Conservation (phyloP, 2,888 invertebrate genomes). For the Calameuta pallipes region DNA sequence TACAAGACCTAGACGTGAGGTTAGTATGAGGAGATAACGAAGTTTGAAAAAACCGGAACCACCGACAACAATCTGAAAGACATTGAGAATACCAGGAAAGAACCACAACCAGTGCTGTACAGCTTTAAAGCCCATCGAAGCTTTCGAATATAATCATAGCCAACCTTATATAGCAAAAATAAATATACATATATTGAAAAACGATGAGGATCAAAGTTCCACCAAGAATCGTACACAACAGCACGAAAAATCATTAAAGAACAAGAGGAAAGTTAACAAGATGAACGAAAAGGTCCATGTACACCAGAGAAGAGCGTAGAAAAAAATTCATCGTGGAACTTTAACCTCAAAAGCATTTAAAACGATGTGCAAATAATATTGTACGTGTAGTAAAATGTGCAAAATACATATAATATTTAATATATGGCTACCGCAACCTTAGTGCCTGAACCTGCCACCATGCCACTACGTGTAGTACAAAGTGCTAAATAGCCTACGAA, state of each 20-base stretch:
- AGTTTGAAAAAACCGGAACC: conserved; percentile 47
- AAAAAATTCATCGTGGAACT: not conserved
- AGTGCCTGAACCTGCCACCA: conserved; percentile 57
- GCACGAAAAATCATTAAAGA: not conserved
- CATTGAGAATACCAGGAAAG: conserved; percentile 45
- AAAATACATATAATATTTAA: not conserved
- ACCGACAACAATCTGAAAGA: conserved; percentile 59
- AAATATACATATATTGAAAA: not conserved
- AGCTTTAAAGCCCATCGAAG: conserved; percentile 61
- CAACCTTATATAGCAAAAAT: conserved; percentile 18
- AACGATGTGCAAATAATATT: not conserved
- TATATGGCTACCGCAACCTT: conserved; percentile 48
- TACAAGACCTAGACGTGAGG: conserved; percentile 38
- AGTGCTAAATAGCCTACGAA: not conserved
- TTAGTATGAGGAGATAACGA: conserved; percentile 37
- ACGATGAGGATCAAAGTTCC: conserved; percentile 7
- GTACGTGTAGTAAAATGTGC: conserved; percentile 4
- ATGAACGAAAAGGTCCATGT: not conserved
- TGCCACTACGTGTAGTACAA: conserved; percentile 53
- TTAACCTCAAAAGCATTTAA: not conserved
- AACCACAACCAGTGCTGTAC: conserved; percentile 62
- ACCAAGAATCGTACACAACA: conserved; percentile 9
- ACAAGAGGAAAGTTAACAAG: not conserved
- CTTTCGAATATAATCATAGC: conserved; percentile 27
- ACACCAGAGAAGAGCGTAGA: not conserved